phyloP scores from a whole-genome alignment of 2,113 vertebrate species.

The Capreolus pygargus region DNA sequence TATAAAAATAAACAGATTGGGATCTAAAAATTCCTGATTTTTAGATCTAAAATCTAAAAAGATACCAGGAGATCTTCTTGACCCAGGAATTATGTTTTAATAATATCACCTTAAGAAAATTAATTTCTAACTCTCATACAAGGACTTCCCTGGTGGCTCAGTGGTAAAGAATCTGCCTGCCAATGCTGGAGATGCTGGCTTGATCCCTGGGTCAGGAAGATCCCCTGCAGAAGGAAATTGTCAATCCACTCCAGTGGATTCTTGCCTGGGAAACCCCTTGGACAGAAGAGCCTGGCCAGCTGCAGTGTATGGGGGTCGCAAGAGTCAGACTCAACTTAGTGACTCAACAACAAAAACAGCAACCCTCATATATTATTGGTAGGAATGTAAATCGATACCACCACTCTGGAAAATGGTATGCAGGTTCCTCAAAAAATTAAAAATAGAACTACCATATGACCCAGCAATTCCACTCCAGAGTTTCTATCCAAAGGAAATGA shows the following conservation, averaged over 20 bases:
- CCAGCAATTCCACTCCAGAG: neutral
- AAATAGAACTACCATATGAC: neutral
- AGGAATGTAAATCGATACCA: neutral
- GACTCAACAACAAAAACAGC: neutral
- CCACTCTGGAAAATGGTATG: neutral
- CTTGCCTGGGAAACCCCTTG: neutral
- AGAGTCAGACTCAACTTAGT: neutral
- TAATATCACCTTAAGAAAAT: conserved; percentile 46
- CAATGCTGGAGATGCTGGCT: neutral
- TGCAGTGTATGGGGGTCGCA: neutral
- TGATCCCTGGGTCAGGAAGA: neutral
- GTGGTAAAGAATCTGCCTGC: neutral
- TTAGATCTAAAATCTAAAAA: neutral
- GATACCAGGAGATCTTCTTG: neutral
- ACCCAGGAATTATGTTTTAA: neutral
- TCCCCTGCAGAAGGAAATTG: neutral
- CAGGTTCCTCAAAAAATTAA: neutral
- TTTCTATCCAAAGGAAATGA: neutral
- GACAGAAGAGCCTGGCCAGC: neutral
- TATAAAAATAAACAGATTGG: neutral
- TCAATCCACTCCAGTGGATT: neutral
- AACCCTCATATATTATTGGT: neutral
- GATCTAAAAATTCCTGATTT: neutral
- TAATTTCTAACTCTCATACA: neutral
- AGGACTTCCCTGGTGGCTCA: neutral